A percentile compares a stretch with the other conserved stretches of the same genome.
These are phyloP conservation scores for Podotricha telesiphe DNA, from an alignment of 2,888 invertebrate species.

Conservation along the genomic window DNA sequence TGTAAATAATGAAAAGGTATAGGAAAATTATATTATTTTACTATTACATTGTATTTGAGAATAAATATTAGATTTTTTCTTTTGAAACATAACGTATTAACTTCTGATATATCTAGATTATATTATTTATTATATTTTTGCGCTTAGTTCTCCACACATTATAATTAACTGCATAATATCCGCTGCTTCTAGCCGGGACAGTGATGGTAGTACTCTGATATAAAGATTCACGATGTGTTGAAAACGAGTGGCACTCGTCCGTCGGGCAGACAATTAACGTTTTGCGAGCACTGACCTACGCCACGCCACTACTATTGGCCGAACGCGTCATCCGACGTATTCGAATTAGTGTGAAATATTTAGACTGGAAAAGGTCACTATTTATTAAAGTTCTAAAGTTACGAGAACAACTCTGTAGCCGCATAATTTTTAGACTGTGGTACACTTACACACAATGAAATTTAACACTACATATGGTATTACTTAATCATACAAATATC, in stretches of 20 bases:
- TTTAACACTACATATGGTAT: not conserved
- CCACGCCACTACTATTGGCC: slow-evolving; percentile 59
- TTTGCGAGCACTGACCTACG: slow-evolving; percentile 77
- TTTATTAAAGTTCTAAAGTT: slow-evolving; percentile 5
- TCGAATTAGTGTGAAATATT: slow-evolving; percentile 37
- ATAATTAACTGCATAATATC: slow-evolving; percentile 12
- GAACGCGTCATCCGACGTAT: slow-evolving; percentile 62
- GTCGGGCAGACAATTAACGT: slow-evolving; percentile 54
- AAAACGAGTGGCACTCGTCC: slow-evolving; percentile 41
- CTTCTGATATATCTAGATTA: too few relatives aligned
- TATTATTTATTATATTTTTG: not conserved
- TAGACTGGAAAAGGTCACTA: slow-evolving; percentile 49
- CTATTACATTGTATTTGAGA: too few relatives aligned
- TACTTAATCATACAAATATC: too few relatives aligned
- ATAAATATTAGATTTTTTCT: too few relatives aligned
- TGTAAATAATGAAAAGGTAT: too few relatives aligned
- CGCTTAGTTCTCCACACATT: not conserved
- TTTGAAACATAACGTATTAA: too few relatives aligned
- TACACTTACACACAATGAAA: too few relatives aligned
- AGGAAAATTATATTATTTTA: too few relatives aligned
- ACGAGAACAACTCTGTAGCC: not conserved
- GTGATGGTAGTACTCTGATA: slow-evolving; percentile 29
- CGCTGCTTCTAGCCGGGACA: not conserved
- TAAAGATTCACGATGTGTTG: slow-evolving; percentile 42
- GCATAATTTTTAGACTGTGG: not conserved